phyloP scores from a whole-genome alignment of 1,140 invertebrate species.

The Ostrea denselamellosa region DNA sequence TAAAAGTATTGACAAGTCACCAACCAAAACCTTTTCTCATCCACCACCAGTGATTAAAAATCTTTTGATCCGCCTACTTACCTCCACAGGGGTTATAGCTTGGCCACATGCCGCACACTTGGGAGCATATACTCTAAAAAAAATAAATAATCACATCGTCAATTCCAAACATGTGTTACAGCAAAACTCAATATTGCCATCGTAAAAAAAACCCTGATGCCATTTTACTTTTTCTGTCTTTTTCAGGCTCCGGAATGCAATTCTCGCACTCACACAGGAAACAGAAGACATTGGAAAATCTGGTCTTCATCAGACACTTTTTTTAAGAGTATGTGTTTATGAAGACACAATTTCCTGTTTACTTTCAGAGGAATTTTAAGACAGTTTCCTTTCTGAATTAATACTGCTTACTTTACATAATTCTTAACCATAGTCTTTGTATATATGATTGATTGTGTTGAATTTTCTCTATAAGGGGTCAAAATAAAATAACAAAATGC shows the following conservation, averaged over 20 bases:
- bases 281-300: slow-evolving; percentile 3
- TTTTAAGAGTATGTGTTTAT: neutral
- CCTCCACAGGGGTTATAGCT: slow-evolving; percentile 90
- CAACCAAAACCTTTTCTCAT: neutral
- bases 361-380: neutral
- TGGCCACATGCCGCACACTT: slow-evolving; percentile 97
- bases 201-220: neutral
- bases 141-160: slow-evolving; percentile 47
- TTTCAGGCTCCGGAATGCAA: neutral
- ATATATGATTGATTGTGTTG: too few species aligned
- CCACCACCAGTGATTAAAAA: neutral
- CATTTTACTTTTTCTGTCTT: slow-evolving; percentile 20
- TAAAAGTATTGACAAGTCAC: neutral
- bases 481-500: too few species aligned
- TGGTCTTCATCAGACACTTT: slow-evolving; percentile 1
- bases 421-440: too few species aligned
- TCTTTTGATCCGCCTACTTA: slow-evolving; percentile 72
- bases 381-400: neutral
- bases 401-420: neutral
- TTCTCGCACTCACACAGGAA: slow-evolving; percentile 13
- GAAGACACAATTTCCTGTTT: neutral
- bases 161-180: slow-evolving; percentile 22
- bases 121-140: slow-evolving; percentile 93
- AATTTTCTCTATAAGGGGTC: too few species aligned
- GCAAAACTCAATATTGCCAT: slow-evolving; percentile 9